A percentile compares a stretch with the other conserved stretches of the same genome.
Conservation (phyloP, 2,888 invertebrate species). For the Acronicta leporina region DNA sequence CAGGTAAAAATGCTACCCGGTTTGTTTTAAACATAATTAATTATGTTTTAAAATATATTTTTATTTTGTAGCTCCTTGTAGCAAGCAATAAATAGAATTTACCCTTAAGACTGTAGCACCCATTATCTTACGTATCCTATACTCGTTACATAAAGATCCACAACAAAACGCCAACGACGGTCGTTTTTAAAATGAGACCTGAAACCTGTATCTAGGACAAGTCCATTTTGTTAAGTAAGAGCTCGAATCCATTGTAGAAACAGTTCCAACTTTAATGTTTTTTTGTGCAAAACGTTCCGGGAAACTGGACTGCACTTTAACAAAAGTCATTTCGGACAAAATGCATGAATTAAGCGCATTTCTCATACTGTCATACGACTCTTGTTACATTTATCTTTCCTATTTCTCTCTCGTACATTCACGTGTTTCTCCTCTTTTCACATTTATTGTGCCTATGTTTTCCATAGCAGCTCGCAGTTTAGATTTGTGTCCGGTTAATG, state of each 20-base stretch:
- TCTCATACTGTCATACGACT: background rate
- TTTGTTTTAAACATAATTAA: too few relatives aligned
- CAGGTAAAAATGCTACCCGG: too few relatives aligned
- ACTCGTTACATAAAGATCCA: conserved; percentile 11
- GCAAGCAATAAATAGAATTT: too few relatives aligned
- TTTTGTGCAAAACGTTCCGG: conserved; percentile 30
- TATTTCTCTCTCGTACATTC: background rate
- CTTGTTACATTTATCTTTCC: background rate
- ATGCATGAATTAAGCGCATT: conserved; percentile 24
- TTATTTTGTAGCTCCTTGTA: too few relatives aligned
- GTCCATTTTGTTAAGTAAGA: conserved; percentile 70
- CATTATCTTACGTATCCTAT: too few relatives aligned
- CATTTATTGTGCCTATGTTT: too few relatives aligned
- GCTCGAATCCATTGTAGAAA: conserved; percentile 64
- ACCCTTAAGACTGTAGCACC: too few relatives aligned
- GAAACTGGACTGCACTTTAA: conserved; percentile 29
- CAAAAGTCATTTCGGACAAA: conserved; percentile 39
- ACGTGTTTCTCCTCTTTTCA: too few relatives aligned
- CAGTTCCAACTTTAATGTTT: conserved; percentile 34
- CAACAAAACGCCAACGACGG: conserved; percentile 63
- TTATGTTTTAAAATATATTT: too few relatives aligned
- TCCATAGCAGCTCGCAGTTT: too few relatives aligned
- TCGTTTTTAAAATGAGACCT: conserved; percentile 58
- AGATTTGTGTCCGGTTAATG: too few relatives aligned
- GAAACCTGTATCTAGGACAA: conserved; percentile 68